Conservation (phyloP, 2,113 vertebrate species). For the Otus sunia region DNA sequence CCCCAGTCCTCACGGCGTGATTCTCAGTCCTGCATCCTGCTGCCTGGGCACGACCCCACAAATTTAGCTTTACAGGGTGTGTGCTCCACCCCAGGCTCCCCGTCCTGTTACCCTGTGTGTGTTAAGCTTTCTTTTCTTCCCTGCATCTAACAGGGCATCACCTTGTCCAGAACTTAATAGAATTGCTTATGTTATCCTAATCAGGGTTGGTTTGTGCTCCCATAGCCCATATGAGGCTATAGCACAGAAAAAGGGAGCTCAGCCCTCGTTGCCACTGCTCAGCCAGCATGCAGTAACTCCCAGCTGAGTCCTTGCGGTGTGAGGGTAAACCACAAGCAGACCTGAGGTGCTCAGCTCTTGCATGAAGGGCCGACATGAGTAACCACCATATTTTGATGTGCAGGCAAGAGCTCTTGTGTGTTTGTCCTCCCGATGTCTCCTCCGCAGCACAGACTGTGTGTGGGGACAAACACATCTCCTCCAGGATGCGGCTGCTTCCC, state of each 20-base stretch:
- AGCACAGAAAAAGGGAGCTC: background rate
- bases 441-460: background rate
- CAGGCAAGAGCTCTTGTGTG: background rate
- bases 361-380: background rate
- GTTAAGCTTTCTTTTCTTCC: background rate
- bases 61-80: background rate
- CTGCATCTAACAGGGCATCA: background rate
- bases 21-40: background rate
- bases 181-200: no score
- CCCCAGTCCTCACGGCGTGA: rapidly evolving
- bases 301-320: rapidly evolving
- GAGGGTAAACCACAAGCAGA: background rate
- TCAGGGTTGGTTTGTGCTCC: background rate
- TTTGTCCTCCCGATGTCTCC: background rate
- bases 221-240: rapidly evolving
- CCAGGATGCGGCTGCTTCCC: background rate
- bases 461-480: background rate
- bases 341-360: background rate
- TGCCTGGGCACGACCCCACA: no score
- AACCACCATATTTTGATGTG: background rate
- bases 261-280: background rate
- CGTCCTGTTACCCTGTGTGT: rapidly evolving
- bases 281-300: background rate
- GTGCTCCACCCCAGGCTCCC: background rate
- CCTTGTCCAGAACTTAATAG: background rate